A percentile compares a stretch with the other conserved stretches of the same genome.
phyloP scores from a whole-genome alignment of 2,113 vertebrate species.

The Plectropomus leopardus region DNA sequence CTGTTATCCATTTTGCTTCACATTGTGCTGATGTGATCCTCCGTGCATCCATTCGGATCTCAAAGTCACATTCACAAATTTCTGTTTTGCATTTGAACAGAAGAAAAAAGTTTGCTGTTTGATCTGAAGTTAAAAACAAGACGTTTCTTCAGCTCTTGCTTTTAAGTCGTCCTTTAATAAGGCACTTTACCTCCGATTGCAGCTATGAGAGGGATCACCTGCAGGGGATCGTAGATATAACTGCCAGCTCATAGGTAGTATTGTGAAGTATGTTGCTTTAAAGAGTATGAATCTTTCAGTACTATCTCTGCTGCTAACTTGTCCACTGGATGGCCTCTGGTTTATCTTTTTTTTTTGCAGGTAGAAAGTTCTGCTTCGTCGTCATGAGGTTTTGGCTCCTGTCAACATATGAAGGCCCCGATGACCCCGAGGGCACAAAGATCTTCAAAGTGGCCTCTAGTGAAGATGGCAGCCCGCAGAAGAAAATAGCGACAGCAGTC shows the following conservation, averaged over 20 bases:
- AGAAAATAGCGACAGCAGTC: constrained; percentile 74
- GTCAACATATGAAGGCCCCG: constrained; percentile 63
- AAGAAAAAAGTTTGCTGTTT: too few relatives aligned
- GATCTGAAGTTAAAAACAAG: too few relatives aligned
- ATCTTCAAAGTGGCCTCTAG: constrained; percentile 69
- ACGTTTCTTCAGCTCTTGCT: too few relatives aligned
- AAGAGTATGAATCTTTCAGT: background rate
- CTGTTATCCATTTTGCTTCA: too few relatives aligned
- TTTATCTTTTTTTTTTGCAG: constrained; percentile 23
- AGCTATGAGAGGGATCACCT: background rate
- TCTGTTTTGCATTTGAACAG: too few relatives aligned
- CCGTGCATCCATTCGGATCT: too few relatives aligned
- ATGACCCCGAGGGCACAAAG: constrained; percentile 67
- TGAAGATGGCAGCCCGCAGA: constrained; percentile 38
- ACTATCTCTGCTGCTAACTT: too few relatives aligned
- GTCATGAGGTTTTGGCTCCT: constrained; percentile 74
- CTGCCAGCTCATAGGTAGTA: background rate
- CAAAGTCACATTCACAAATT: too few relatives aligned
- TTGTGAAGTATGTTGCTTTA: background rate
- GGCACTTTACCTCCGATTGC: too few relatives aligned
- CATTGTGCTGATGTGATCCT: too few relatives aligned
- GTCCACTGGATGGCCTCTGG: background rate
- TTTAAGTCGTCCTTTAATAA: too few relatives aligned
- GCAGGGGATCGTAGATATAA: background rate
- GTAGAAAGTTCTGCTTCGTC: constrained; percentile 67